Percentiles rank a stretch among this genome's conserved stretches.
Evolutionary conservation across 2,888 invertebrate genomes (phyloP).

Genomic region (Chrysodeixis includens): DNA sequence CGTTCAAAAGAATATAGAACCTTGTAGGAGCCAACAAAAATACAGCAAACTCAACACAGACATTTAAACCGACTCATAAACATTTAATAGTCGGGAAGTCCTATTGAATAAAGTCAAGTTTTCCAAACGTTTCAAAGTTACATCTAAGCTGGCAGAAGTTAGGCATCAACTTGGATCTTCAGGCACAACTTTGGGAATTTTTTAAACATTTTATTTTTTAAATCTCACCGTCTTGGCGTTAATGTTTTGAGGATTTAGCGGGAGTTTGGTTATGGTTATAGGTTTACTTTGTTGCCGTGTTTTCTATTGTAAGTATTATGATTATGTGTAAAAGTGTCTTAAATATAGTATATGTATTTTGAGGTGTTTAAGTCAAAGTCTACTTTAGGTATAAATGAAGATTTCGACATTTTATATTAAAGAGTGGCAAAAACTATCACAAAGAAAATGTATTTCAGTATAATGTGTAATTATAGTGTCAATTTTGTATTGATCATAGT

Average conservation of each 20-base stretch:
- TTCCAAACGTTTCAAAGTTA: slow-evolving; percentile 67
- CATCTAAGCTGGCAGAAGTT: slow-evolving; percentile 69
- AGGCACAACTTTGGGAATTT: slow-evolving; percentile 73
- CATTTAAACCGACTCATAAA: slow-evolving; percentile 17
- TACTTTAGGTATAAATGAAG: no score
- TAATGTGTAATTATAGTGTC: no score
- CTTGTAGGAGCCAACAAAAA: no score
- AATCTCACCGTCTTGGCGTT: slow-evolving; percentile 66
- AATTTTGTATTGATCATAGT: no score
- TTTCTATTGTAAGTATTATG: slow-evolving; percentile 4
- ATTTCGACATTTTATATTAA: no score
- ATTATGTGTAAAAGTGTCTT: no score
- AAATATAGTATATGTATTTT: no score
- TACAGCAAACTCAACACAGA: neutral
- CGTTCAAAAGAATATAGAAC: no score
- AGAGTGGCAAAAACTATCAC: no score
- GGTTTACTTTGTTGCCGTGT: slow-evolving; percentile 19
- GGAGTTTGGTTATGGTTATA: slow-evolving; percentile 53
- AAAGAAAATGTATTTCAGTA: no score
- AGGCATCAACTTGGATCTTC: slow-evolving; percentile 67
- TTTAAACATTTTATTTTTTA: slow-evolving; percentile 78
- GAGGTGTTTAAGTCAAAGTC: no score
- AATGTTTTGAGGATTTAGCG: slow-evolving; percentile 63
- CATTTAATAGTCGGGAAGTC: slow-evolving; percentile 67
- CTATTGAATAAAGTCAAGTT: slow-evolving; percentile 75